Percentiles rank a stretch among this genome's conserved stretches.
Conservation (phyloP, 64 coral and sea anemone genomes). For the Orbicella faveolata region DNA sequence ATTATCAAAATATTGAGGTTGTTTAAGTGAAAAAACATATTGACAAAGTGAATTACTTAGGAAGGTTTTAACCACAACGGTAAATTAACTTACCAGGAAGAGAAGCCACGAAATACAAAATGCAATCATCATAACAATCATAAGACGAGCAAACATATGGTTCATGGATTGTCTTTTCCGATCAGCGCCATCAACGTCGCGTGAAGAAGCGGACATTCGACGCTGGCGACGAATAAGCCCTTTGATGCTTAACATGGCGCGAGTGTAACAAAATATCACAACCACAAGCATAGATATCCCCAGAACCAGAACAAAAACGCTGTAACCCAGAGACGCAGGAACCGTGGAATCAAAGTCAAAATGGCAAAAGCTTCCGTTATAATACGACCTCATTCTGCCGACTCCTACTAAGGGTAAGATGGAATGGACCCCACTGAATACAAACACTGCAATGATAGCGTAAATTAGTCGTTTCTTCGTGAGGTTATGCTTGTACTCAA, state of each 20-base stretch:
- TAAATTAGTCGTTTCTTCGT: slow-evolving; percentile 42
- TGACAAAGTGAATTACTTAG: too few relatives aligned
- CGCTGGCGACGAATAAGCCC: slow-evolving; percentile 64
- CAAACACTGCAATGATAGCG: slow-evolving; percentile 19
- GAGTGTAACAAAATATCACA: slow-evolving; percentile 61
- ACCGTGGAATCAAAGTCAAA: slow-evolving; percentile 62
- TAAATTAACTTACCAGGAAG: slow-evolving; percentile 61
- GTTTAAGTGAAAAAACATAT: too few relatives aligned
- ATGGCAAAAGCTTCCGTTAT: slow-evolving; percentile 58
- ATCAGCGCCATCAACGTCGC: slow-evolving; percentile 22
- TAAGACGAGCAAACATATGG: slow-evolving; percentile 71
- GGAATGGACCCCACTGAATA: slow-evolving; percentile 49
- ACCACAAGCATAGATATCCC: slow-evolving; percentile 60
- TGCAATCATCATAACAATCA: slow-evolving; percentile 67
- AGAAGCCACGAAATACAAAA: slow-evolving; percentile 67
- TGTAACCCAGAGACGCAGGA: slow-evolving; percentile 26
- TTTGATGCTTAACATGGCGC: slow-evolving; percentile 55
- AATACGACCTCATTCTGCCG: slow-evolving; percentile 37
- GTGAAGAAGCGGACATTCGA: slow-evolving; percentile 33
- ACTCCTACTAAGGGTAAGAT: slow-evolving; percentile 20
- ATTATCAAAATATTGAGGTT: too few relatives aligned
- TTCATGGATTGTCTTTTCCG: slow-evolving; percentile 47
- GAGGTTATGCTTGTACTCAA: slow-evolving; percentile 53
- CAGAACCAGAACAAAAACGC: slow-evolving; percentile 47
- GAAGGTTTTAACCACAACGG: background rate